A percentile compares a stretch with the other conserved stretches of the same genome.
phyloP scores from a whole-genome alignment of 92 coral and sea anemone genomes.

The Pocillopora grandis region DNA sequence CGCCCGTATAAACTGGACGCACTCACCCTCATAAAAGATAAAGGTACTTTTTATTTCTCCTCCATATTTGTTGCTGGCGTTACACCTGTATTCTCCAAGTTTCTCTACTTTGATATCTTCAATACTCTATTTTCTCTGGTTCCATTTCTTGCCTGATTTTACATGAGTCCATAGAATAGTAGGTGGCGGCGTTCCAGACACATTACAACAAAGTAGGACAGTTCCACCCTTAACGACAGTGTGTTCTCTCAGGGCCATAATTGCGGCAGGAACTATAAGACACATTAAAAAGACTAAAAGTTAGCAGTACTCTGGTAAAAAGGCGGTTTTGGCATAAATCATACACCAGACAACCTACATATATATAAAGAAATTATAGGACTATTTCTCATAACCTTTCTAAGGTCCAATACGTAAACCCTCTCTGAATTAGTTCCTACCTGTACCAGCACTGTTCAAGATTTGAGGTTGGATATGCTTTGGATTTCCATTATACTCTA shows the following conservation, averaged over 20 bases:
- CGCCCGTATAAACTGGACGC: too few species aligned
- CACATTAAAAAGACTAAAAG: background rate
- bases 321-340: too few species aligned
- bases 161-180: slow-evolving; percentile 11
- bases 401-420: too few species aligned
- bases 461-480: too few species aligned
- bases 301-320: background rate
- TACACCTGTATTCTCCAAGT: slow-evolving; percentile 18
- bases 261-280: slow-evolving; percentile 1
- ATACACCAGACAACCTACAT: too few species aligned
- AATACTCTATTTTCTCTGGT: background rate
- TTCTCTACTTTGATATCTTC: background rate
- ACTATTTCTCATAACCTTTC: too few species aligned
- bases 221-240: background rate
- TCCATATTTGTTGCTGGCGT: slow-evolving; percentile 11
- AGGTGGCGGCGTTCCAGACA: slow-evolving; percentile 19
- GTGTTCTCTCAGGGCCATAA: background rate
- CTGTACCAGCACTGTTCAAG: too few species aligned
- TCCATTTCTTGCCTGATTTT: background rate
- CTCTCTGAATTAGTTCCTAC: too few species aligned
- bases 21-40: background rate
- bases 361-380: too few species aligned
- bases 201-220: slow-evolving; percentile 10
- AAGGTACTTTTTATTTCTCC: background rate
- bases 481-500: too few species aligned